Evolutionary conservation across 2,888 invertebrate species (phyloP), one percentile per base, ranked within the genome.

Genomic region (Cheilosia vulpina): DNA sequence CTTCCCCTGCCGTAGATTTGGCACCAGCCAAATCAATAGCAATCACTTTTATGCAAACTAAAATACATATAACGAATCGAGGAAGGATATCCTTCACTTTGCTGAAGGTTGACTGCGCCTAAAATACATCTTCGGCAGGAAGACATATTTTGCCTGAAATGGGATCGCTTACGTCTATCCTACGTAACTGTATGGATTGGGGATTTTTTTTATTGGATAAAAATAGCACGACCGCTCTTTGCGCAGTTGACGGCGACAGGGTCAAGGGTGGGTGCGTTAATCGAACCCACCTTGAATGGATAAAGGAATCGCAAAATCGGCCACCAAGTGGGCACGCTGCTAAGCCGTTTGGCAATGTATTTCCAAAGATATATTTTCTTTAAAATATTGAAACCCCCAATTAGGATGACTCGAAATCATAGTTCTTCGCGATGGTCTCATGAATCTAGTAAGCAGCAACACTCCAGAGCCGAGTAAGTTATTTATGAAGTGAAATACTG

Each of bases 401-500:
- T 66, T 66, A 69, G 71, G 62, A 66, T 55, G 53, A 71, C 55
- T 58, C 7, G 65, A 43, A 55, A 57, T 53, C 21, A 15, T 58
- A 52, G 65, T 60, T 31, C 45, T 38, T 52, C 41, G 79, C 24
- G 34, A 66, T 55, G 58, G 76, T 69, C 34, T 4, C 15, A 9
- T 17, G 55, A 38, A n/a, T 52, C 24, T 24, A 24, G 52, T 27
- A 15, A 24, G 21, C 4, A 27, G 7, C 7, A 19, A 45, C 17
- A 17, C 9, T 9, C 38, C 58, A 7, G 19, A 53, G 52, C 38
- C 41, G 27, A 52, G 60, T 77, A 73, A 81, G 76, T 81, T 81
- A 85, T 81, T 85, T 81, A 81, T 81, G 75, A 84, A 79, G 69
- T 71, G 72, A 80, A 76, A 80, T 68, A 11, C 68, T 53, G 41